phyloP scores from a whole-genome alignment of 1,140 invertebrate genomes.

The Hyles euphorbiae region DNA sequence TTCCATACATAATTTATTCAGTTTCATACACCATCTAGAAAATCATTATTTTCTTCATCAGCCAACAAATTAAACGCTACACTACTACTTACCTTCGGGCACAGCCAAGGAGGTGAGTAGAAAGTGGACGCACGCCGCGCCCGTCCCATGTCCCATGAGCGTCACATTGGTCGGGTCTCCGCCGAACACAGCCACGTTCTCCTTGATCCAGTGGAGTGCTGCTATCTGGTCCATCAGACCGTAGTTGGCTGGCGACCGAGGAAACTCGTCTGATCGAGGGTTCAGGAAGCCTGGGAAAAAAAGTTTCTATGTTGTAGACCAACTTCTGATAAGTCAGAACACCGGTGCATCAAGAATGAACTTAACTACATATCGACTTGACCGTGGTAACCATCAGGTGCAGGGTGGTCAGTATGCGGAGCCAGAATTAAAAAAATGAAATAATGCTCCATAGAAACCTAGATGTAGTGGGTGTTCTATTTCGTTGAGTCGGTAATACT shows the following conservation, averaged over 20 bases:
- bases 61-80: no score
- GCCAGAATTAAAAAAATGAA: no score
- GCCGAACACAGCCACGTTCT: conserved; percentile 94
- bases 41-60: no score
- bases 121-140: conserved; percentile 96
- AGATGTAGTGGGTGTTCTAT: no score
- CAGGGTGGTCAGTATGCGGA: no score
- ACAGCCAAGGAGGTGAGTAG: conserved; percentile 94
- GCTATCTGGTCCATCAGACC: conserved; percentile 97
- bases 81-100: conserved; percentile 86
- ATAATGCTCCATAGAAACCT: no score
- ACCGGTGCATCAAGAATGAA: no score
- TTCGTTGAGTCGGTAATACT: no score
- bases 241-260: conserved; percentile 92
- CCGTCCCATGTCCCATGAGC: conserved; percentile 95
- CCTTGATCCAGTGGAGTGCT: conserved; percentile 94
- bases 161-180: conserved; percentile 96
- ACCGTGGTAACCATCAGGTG: no score
- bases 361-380: no score
- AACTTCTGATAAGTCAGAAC: neutral
- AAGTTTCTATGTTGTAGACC: neutral
- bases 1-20: no score
- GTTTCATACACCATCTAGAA: no score
- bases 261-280: conserved; percentile 88
- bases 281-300: conserved; percentile 88